Base-by-base conservation (phyloP, 2,797 vertebrate species). In the Anguilla obscura region DNA sequence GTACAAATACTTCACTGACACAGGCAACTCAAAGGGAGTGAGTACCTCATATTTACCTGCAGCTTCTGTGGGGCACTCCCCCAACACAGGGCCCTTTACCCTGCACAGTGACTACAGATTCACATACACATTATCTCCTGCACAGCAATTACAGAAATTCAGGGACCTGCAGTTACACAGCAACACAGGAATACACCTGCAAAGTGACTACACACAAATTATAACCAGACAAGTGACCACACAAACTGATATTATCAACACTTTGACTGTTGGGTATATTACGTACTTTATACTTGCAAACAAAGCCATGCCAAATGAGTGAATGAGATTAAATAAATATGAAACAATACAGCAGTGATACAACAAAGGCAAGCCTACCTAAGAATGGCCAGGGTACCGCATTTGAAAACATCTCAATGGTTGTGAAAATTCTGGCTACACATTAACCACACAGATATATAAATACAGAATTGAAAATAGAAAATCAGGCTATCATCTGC, bases 1-100 rank as follows among this genome's bases (percentile, higher is more conserved):
- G 95, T 97, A 97, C 94, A 96, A 97, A 91, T 96, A 93, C 93
- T 97, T 97, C 90, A 95, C 92, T 0, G 96, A 97, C 88, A 96
- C 93, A 14, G 93, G 94, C 84, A 97, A 97, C 92, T 91, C 95
- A 87, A 95, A 96, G 36, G 96, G 96, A 87, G 96, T 97, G 89
- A 96, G 96, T 95, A 52, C 76, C 27, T 7, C 18, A 45, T 16
- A 1, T 18, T 45, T 85, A 6, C 27, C 16, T 24, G 79, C 79
- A 82, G 40, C 79, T 36, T n/a, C 79, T 48, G 63, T 69, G 24
- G 7, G 63, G 27, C 27, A 24, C n/a, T 69, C 63, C 63, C 63
- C 24, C 8, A 14, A 45, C 74, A 79, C 33, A 79, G 63, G 24
- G 63, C 63, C 60, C 24, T 9, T n/a, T 69, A n/a, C 16, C 5